Conservation (phyloP, 1,140 invertebrate species). For the Hycleus phaleratus region DNA sequence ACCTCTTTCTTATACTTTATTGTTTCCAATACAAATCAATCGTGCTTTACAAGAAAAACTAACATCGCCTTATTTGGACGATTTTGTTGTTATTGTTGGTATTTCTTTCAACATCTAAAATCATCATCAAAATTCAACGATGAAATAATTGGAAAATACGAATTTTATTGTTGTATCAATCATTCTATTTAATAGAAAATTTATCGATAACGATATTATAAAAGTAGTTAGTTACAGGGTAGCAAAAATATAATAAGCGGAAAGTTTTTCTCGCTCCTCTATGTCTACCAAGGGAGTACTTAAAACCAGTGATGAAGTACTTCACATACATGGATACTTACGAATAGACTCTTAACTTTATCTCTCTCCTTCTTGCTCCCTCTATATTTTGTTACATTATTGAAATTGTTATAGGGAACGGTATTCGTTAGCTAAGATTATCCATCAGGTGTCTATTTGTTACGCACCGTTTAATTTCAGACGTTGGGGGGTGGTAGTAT, state of each 20-base stretch:
- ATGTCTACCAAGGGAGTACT: slow-evolving; percentile 6
- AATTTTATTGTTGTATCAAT: too few relatives aligned
- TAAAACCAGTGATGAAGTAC: slow-evolving; percentile 8
- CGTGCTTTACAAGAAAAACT: too few relatives aligned
- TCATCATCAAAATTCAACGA: too few relatives aligned
- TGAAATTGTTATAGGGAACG: neutral
- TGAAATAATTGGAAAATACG: too few relatives aligned
- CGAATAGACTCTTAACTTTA: neutral
- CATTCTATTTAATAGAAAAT: too few relatives aligned
- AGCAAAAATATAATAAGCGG: slow-evolving; percentile 4
- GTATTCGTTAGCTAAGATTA: slow-evolving; percentile 7
- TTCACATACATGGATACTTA: neutral
- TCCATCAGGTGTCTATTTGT: slow-evolving; percentile 10
- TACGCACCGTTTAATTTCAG: slow-evolving; percentile 19
- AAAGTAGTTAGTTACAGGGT: neutral
- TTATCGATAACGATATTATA: neutral
- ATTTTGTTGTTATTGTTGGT: too few relatives aligned
- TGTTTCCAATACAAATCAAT: too few relatives aligned
- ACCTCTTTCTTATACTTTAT: too few relatives aligned
- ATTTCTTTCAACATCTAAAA: too few relatives aligned
- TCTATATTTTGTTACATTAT: too few relatives aligned
- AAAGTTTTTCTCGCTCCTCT: slow-evolving; percentile 8
- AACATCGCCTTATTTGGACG: too few relatives aligned
- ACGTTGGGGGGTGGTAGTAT: neutral
- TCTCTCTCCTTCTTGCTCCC: too few relatives aligned